A percentile compares a stretch with the other conserved stretches of the same genome.
These are phyloP conservation scores for Cantharis flavilabris DNA, from an alignment of 2,888 invertebrate genomes.

Conservation along the genomic window DNA sequence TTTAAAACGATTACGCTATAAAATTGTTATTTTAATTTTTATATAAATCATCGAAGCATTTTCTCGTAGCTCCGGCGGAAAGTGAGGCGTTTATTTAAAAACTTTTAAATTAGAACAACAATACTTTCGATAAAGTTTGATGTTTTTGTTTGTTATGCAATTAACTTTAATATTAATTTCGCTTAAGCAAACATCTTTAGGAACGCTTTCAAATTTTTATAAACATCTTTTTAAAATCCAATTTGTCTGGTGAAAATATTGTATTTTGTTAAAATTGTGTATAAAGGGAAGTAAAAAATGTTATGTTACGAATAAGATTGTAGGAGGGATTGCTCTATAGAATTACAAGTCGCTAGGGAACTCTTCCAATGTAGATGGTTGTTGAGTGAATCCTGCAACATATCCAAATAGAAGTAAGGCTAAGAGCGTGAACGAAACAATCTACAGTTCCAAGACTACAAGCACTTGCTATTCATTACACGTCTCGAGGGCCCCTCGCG, in stretches of 20 bases:
- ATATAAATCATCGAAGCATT: not conserved
- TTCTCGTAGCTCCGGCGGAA: not conserved
- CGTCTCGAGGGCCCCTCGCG: conserved; percentile 45
- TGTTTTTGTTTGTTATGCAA: not conserved
- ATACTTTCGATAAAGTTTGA: not conserved
- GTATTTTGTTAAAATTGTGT: conserved; percentile 21
- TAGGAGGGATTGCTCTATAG: conserved; percentile 41
- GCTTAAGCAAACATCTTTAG: not conserved
- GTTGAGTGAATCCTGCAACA: conserved; percentile 36
- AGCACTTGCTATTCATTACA: conserved; percentile 45
- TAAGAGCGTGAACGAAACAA: conserved; percentile 43
- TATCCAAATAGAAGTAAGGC: conserved; percentile 35
- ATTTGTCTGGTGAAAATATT: not conserved
- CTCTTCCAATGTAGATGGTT: conserved; percentile 36
- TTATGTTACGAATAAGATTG: conserved; percentile 34
- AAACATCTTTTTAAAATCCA: not conserved
- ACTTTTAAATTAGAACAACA: not conserved
- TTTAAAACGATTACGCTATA: not conserved
- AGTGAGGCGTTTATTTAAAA: not conserved
- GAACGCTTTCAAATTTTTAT: not conserved
- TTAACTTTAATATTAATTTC: not conserved
- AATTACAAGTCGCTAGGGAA: conserved; percentile 42
- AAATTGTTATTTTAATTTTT: not conserved
- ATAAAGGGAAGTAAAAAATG: conserved; percentile 30
- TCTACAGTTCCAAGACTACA: conserved; percentile 36